phyloP scores from a whole-genome alignment of 2,888 invertebrate species.

The Xylophagus ater region DNA sequence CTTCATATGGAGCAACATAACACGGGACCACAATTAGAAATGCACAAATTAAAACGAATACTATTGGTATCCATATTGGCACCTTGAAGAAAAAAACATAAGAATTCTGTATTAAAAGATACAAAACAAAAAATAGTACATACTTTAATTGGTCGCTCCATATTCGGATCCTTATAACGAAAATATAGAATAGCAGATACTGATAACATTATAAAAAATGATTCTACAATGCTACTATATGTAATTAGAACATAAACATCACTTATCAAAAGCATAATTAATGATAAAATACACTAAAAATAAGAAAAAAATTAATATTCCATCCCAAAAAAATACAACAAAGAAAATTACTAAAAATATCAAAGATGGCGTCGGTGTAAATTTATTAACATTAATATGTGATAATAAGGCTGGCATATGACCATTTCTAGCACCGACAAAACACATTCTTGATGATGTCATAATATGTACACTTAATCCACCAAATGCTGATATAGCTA shows the following conservation, averaged over 20 bases:
- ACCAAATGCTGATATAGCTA: conserved; percentile 85
- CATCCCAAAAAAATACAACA: too few species aligned
- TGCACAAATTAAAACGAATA: conserved; percentile 65
- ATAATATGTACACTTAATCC: conserved; percentile 91
- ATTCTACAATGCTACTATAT: conserved; percentile 85
- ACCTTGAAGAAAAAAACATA: conserved; percentile 43
- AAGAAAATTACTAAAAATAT: conserved; percentile 63
- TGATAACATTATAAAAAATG: conserved; percentile 80
- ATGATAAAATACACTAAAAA: conserved; percentile 66
- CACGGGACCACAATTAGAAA: conserved; percentile 70
- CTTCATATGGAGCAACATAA: conserved; percentile 66
- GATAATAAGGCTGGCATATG: conserved; percentile 74
- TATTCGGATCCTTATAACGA: conserved; percentile 64
- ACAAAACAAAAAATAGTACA: conserved; percentile 16
- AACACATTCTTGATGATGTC: conserved; percentile 87
- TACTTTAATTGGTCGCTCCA: conserved; percentile 78
- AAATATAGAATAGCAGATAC: conserved; percentile 77
- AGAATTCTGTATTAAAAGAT: not conserved
- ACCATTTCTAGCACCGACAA: conserved; percentile 81
- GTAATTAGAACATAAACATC: conserved; percentile 80
- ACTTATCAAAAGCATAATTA: conserved; percentile 73
- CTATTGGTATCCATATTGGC: conserved; percentile 58
- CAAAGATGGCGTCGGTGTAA: conserved; percentile 70
- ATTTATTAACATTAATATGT: conserved; percentile 62
- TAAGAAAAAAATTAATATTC: conserved; percentile 14